phyloP scores from a whole-genome alignment of 2,888 invertebrate genomes.

The Polymixis lichenea region DNA sequence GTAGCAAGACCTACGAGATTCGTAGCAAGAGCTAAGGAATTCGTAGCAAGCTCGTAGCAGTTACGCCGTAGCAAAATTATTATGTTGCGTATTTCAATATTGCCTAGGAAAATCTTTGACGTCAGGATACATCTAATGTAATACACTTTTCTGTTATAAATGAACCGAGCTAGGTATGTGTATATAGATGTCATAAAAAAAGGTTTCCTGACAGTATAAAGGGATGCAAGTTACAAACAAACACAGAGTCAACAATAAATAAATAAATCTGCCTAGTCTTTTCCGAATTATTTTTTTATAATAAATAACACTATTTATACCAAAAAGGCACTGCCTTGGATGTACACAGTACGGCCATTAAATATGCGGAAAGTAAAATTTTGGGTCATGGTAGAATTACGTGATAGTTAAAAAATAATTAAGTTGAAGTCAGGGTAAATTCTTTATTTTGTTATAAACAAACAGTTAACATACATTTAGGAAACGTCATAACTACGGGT shows the following conservation, averaged over 20 bases:
- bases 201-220: constrained; percentile 27
- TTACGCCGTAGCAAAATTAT: constrained; percentile 16
- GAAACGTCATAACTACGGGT: neutral
- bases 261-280: constrained; percentile 32
- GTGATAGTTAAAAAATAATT: neutral
- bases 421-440: neutral
- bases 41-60: constrained; percentile 51
- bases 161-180: neutral
- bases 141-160: constrained; percentile 5
- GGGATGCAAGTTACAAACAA: constrained; percentile 45
- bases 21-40: constrained; percentile 48
- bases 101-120: constrained; percentile 14
- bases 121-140: neutral
- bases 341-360: constrained; percentile 54
- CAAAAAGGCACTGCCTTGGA: constrained; percentile 59
- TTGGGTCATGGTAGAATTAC: neutral
- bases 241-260: constrained; percentile 61
- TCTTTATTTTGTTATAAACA: neutral
- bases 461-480: neutral
- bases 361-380: constrained; percentile 7
- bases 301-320: constrained; percentile 68
- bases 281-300: constrained; percentile 29
- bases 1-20: constrained; percentile 43
- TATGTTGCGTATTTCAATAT: constrained; percentile 36
- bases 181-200: constrained; percentile 1